These are phyloP conservation scores for Bubalus kerabau DNA, from an alignment of 2,113 vertebrate species.

Conservation along the genomic window DNA sequence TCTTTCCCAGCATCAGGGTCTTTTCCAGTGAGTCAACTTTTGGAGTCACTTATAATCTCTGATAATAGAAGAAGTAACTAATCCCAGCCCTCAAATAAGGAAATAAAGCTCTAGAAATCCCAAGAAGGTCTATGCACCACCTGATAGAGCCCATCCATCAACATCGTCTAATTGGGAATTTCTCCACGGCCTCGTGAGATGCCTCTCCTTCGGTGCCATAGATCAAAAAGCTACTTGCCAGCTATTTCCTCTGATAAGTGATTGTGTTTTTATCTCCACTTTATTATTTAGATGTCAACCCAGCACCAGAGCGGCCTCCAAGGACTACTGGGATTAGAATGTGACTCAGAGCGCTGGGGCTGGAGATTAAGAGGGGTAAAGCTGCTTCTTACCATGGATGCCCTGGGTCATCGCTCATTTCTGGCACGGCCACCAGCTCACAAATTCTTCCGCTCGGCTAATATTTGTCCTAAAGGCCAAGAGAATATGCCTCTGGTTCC, in stretches of 20 bases:
- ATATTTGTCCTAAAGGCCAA: background rate
- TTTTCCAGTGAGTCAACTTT: background rate
- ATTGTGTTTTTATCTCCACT: background rate
- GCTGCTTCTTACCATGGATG: accelerated
- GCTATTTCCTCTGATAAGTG: background rate
- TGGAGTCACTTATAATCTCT: background rate
- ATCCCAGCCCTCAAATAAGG: background rate
- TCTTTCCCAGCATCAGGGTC: background rate
- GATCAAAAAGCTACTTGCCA: background rate
- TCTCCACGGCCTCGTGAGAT: background rate
- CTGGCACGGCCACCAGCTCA: no score
- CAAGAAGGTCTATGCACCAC: accelerated
- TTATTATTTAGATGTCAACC: background rate
- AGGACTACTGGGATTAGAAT: background rate
- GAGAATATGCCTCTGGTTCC: background rate
- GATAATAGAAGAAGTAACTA: background rate
- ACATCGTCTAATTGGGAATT: background rate
- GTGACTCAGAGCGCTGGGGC: background rate
- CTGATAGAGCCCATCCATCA: background rate
- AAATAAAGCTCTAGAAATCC: background rate
- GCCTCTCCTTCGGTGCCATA: background rate
- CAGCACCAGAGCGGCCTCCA: background rate
- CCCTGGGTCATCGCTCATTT: background rate
- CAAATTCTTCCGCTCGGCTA: accelerated
- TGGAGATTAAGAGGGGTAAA: background rate